Evolutionary conservation across 2,113 vertebrate genomes (phyloP), one percentile per base, ranked within the genome.

Genomic region (Guaruba guarouba): DNA sequence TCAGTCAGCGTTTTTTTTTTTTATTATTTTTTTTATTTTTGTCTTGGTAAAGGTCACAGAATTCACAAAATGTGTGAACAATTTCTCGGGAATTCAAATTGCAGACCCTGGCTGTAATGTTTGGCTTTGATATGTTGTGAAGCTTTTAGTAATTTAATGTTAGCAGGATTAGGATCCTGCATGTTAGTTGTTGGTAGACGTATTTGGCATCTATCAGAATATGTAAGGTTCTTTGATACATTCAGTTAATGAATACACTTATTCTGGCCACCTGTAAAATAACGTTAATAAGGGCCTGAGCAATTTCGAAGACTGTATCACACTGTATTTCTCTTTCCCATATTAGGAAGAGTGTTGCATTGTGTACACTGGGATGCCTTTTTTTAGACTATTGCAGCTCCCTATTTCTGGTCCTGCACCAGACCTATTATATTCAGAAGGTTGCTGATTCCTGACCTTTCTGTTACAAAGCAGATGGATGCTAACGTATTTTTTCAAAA

Each of bases 161-260:
- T 52, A 57, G 41, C 18, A 52, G 49, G 22, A 25, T 73, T 69
- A 52, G 79, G 44, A n/a, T 88, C 0, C 0, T 62, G 28, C 2
- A 0, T 49, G 54, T 64, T 41, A 54, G 17, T 39, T 68, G 54
- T 29, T 80, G 35, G 44, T 43, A 41, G 44, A 15, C 7, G 2
- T 43, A 43, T 48, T 49, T 83, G 75, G 49, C 73, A 44, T 80
- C 33, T 68, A 2, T 76, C 49, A 41, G 70, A 55, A 41, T 70
- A 33, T 33, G 82, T 64, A 17, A n/a, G 13, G 17, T 73, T 63
- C 28, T 90, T 61, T 35, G 31, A 31, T 85, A 19, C 37, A 69
- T 73, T 86, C 54, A 88, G 59, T 43, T 88, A n/a, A 49, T 29
- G 13, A 81, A 31, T n/a, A 11, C 6, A 15, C 7, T 71, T 76